Base-by-base conservation (phyloP, 2,888 invertebrate genomes). In the Nomada flava region DNA sequence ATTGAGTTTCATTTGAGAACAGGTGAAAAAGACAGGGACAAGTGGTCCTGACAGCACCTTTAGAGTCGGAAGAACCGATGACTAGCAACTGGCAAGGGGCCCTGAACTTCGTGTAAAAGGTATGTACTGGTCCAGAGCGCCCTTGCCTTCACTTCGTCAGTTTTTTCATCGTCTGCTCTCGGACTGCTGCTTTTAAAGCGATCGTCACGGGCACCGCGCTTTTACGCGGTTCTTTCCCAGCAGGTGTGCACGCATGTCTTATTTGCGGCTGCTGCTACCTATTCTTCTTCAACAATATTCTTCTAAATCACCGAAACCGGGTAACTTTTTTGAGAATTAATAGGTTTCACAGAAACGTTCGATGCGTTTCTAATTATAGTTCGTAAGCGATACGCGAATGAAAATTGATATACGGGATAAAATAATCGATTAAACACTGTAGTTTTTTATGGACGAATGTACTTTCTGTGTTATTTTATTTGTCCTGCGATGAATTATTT, bases 101-200 rank as follows among this genome's bases (percentile, higher is more conserved):
- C 89, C 87, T 88, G 88, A 88, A 88, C 87, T 85, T 79, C 79
- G 83, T 87, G 86, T 89, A 87, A 84, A 88, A 88, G 89, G 88
- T 89, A 88, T 88, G 87, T 88, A 86, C 88, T 89, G 88, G 88
- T 88, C 88, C 88, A 88, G 86, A 86, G 88, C 87, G 85, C 89
- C 89, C 86, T 86, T 88, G 86, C 83, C 88, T 87, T 82, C 85
- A 88, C 87, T 90, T 86, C 87, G 89, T 89, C 90, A 91, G 91
- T 90, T 91, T 92, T 92, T 92, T 92, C 89, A 91, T 83, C 91
- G 91, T 92, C 92, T 91, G 91, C 89, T 88, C 86, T 83, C 79
- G 86, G 86, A 79, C 80, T 82, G 84, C 85, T 85, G 82, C 86
- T 86, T 90, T 89, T 87, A 87, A 90, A 89, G 84, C 86, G 88